Percentiles rank a stretch among this genome's conserved stretches.
phyloP scores from a whole-genome alignment of 2,797 vertebrate species.

The Siniperca obscura region DNA sequence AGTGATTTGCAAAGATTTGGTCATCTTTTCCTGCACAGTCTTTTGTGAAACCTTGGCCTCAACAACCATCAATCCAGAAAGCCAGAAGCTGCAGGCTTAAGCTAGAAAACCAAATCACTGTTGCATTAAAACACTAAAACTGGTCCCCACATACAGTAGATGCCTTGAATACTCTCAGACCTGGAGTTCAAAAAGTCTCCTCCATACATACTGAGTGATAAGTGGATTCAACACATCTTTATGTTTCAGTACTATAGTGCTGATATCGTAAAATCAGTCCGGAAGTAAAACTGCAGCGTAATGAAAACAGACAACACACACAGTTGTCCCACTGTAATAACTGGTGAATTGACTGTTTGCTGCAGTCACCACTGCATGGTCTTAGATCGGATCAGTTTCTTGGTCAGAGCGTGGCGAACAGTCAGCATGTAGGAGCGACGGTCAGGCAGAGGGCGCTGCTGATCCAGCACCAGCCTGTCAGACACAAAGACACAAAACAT shows the following conservation, averaged over 20 bases:
- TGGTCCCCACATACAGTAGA: background rate
- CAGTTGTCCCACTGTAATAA: background rate
- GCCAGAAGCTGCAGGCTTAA: background rate
- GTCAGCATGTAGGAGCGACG: conserved; percentile 83
- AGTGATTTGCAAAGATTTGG: background rate
- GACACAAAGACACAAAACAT: conserved; percentile 1
- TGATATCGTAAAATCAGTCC: background rate
- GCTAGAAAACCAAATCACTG: background rate
- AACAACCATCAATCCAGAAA: background rate
- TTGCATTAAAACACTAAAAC: background rate
- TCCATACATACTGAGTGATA: background rate
- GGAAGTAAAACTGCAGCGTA: background rate
- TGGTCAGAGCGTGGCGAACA: conserved; percentile 81
- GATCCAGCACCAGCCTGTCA: conserved; percentile 79
- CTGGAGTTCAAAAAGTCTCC: background rate
- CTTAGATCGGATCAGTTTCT: conserved; percentile 84
- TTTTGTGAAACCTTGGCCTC: background rate
- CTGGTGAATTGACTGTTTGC: background rate
- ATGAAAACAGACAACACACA: background rate
- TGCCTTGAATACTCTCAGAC: background rate
- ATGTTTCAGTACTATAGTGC: background rate
- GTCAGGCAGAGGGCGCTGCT: conserved; percentile 80
- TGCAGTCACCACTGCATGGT: conserved; percentile 86
- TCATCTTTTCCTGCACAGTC: background rate
- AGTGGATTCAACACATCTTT: background rate